These are phyloP conservation scores for Aphaenogaster ashmeadi DNA, from an alignment of 1,140 invertebrate species.

Conservation along the genomic window DNA sequence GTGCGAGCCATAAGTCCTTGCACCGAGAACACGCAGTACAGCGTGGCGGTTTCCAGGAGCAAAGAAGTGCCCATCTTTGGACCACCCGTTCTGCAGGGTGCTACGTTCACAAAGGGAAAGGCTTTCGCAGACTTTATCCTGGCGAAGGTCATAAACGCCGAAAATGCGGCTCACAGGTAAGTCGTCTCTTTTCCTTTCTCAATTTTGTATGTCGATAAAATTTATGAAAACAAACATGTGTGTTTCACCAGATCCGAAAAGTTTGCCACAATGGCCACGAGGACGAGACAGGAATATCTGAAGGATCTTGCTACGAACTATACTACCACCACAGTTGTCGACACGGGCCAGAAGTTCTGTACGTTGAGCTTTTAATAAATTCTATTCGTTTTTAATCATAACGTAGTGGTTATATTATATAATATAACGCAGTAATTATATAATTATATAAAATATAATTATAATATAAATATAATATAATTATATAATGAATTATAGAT, in stretches of 20 bases:
- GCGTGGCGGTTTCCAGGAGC: constrained; percentile 96
- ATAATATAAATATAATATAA: too few relatives aligned
- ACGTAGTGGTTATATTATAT: too few relatives aligned
- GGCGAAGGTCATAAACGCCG: constrained; percentile 99
- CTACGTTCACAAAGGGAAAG: constrained; percentile 95
- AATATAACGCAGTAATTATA: too few relatives aligned
- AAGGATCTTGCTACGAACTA: constrained; percentile 97
- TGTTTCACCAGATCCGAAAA: constrained; percentile 92
- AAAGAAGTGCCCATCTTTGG: constrained; percentile 99
- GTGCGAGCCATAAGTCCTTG: constrained; percentile 96
- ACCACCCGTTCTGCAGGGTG: constrained; percentile 95
- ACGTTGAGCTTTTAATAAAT: constrained; percentile 84
- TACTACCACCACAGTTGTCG: constrained; percentile 93
- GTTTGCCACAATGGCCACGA: constrained; percentile 98
- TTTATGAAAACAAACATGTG: not conserved
- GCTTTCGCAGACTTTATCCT: constrained; percentile 97
- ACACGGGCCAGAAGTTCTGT: constrained; percentile 97
- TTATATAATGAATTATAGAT: not conserved
- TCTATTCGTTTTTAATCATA: not conserved
- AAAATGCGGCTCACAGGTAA: constrained; percentile 96
- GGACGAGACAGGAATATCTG: constrained; percentile 98
- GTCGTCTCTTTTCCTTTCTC: not conserved
- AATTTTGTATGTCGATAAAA: constrained; percentile 5
- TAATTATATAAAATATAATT: too few relatives aligned
- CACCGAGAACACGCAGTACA: constrained; percentile 96